These are phyloP conservation scores for Aurelia coerulea DNA, from an alignment of 30 jellyfish, hydroid and myxozoan species.

Conservation along the genomic window DNA sequence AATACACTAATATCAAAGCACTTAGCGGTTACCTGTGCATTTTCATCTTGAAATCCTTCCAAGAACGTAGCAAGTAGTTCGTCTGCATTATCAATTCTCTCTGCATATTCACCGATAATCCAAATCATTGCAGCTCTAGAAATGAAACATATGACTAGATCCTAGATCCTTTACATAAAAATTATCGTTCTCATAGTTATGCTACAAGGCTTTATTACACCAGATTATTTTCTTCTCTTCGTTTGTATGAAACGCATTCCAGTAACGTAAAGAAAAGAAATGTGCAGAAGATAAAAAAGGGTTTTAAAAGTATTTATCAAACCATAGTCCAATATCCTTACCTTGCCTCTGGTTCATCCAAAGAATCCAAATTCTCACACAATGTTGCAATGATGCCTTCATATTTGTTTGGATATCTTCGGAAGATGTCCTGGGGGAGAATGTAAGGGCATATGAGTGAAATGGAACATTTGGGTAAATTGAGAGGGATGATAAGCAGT, in stretches of 20 bases:
- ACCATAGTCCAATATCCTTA: not conserved
- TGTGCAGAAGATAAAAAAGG: too few species aligned
- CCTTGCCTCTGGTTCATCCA: slow-evolving; percentile 99
- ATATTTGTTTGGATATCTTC: slow-evolving; percentile 97
- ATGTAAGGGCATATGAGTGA: too few species aligned
- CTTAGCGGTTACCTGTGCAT: slow-evolving; percentile 63
- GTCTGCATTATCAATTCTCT: slow-evolving; percentile 98
- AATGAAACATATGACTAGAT: not conserved
- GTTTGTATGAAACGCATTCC: too few species aligned
- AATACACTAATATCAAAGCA: too few species aligned
- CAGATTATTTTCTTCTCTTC: too few species aligned
- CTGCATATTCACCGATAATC: slow-evolving; percentile 99
- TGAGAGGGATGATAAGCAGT: too few species aligned
- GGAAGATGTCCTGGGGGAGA: slow-evolving; percentile 83
- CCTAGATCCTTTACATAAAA: too few species aligned
- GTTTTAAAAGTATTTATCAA: too few species aligned
- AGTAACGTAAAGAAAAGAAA: too few species aligned
- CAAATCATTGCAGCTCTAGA: slow-evolving; percentile 99
- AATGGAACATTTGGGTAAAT: too few species aligned
- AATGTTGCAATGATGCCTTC: slow-evolving; percentile 96
- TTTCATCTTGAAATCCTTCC: slow-evolving; percentile 98
- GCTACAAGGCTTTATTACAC: too few species aligned
- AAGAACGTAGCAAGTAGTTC: slow-evolving; percentile 93
- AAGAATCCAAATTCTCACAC: slow-evolving; percentile 94
- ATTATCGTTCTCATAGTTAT: too few species aligned